A percentile compares a stretch with the other conserved stretches of the same genome.
Evolutionary conservation across 1,140 invertebrate genomes (phyloP).

Genomic region (Drosophila grimshawi): DNA sequence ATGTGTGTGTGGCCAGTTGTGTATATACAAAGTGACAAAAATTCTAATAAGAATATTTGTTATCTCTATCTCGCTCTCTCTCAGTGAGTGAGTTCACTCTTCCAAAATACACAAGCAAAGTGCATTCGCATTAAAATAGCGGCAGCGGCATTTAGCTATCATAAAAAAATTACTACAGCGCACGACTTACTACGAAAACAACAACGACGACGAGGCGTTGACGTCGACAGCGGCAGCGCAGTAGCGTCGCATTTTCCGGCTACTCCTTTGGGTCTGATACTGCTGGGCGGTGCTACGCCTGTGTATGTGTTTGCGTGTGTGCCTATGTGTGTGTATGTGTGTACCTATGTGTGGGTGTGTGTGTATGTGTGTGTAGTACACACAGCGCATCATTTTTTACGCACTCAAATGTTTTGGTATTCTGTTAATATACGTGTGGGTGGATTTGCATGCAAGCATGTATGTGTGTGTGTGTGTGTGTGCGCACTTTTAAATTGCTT

Average conservation of each 20-base stretch:
- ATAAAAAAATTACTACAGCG: slow-evolving; percentile 67
- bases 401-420: slow-evolving; percentile 50
- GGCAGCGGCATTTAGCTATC: slow-evolving; percentile 35
- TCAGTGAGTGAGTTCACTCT: not conserved
- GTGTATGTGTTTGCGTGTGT: not conserved
- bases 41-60: slow-evolving; percentile 76
- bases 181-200: slow-evolving; percentile 76
- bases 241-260: slow-evolving; percentile 60
- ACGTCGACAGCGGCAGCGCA: slow-evolving; percentile 40
- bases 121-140: slow-evolving; percentile 48
- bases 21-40: slow-evolving; percentile 72
- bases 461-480: slow-evolving; percentile 3
- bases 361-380: slow-evolving; percentile 41
- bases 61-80: slow-evolving; percentile 48
- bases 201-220: slow-evolving; percentile 48
- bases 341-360: slow-evolving; percentile 19
- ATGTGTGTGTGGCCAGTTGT: slow-evolving; percentile 49
- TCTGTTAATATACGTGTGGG: slow-evolving; percentile 23
- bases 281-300: slow-evolving; percentile 15
- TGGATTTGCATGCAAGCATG: slow-evolving; percentile 7
- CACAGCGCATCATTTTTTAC: slow-evolving; percentile 53
- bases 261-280: slow-evolving; percentile 51
- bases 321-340: not conserved
- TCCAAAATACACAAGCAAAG: not conserved
- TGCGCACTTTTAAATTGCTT: slow-evolving; percentile 35